Evolutionary conservation across 2,888 invertebrate genomes (phyloP), one percentile per base, ranked within the genome.

Genomic region (Agapostemon virescens): DNA sequence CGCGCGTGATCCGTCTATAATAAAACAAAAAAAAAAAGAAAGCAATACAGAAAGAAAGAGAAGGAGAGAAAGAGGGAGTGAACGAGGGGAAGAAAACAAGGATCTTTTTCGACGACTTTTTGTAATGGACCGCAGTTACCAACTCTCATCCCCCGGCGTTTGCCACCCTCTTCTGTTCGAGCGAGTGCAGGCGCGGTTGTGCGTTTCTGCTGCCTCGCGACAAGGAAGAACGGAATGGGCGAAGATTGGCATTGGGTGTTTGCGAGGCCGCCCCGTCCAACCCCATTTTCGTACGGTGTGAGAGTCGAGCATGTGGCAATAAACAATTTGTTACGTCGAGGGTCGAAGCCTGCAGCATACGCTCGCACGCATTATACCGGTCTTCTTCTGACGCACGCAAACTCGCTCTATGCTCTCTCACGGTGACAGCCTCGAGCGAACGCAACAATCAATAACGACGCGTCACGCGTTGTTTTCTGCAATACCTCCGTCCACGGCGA

Each of bases 251-350:
- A 72, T 72, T 74, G 84, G 82, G 72, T 81, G 86, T 80, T 81
- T 84, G 85, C 83, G 83, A 77, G 75, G 74, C 75, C 77, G 73
- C 69, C 85, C 75, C 80, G 73, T 26, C 74, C 87, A 79, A 79
- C 85, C 86, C 84, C 77, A 79, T 78, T 84, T 84, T 74, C 85
- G 72, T 72, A 79, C 84, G 78, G 81, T 89, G 87, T 88, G 89
- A 86, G 87, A 90, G 84, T 80, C 84, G 86, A 89, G 89, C 89
- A 88, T 87, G 89, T 89, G 90, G 89, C 87, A 86, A 90, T 90
- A 90, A 90, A 89, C 89, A 90, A 90, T 90, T 90, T 89, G 89
- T 89, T 90, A 87, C 88, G 84, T 84, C 82, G 79, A 81, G 87
- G 87, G 86, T 86, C 79, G 82, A 77, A 49, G 69, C 77, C 69